Percentiles rank a stretch among this genome's conserved stretches.
These are phyloP conservation scores for Cerceris rybyensis DNA, from an alignment of 2,888 invertebrate genomes.

Conservation along the genomic window DNA sequence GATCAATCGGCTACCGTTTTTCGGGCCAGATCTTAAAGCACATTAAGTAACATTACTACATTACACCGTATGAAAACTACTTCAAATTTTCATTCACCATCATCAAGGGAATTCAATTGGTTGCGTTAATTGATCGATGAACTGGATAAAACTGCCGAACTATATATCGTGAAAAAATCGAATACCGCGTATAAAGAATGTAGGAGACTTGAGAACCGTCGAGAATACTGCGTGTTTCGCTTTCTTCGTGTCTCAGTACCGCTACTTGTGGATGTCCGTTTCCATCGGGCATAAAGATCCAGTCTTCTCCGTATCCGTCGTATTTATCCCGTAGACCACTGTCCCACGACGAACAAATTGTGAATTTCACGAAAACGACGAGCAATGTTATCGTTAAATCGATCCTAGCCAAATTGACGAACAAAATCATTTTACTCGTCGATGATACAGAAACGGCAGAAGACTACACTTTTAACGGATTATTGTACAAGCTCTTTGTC, in stretches of 20 bases:
- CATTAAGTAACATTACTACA: not conserved
- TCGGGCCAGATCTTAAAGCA: constrained; percentile 70
- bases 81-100: no score
- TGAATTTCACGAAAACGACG: constrained; percentile 15
- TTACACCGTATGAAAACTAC: no score
- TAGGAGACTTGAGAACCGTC: constrained; percentile 71
- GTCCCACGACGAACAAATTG: constrained; percentile 52
- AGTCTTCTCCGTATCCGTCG: constrained; percentile 79
- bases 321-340: constrained; percentile 75
- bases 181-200: constrained; percentile 77
- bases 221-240: constrained; percentile 66
- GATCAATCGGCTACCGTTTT: constrained; percentile 70
- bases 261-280: constrained; percentile 79
- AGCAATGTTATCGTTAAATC: not conserved
- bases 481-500: no score
- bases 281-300: constrained; percentile 81
- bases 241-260: constrained; percentile 73
- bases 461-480: no score
- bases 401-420: not conserved
- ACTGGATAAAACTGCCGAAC: no score
- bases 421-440: constrained; percentile 12
- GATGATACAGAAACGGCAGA: no score
- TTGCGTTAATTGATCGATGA: no score
- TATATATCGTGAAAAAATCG: not conserved
- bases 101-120: no score